Evolutionary conservation across 2,888 invertebrate species (phyloP), one percentile per base, ranked within the genome.

Genomic region (Fabriciana adippe): DNA sequence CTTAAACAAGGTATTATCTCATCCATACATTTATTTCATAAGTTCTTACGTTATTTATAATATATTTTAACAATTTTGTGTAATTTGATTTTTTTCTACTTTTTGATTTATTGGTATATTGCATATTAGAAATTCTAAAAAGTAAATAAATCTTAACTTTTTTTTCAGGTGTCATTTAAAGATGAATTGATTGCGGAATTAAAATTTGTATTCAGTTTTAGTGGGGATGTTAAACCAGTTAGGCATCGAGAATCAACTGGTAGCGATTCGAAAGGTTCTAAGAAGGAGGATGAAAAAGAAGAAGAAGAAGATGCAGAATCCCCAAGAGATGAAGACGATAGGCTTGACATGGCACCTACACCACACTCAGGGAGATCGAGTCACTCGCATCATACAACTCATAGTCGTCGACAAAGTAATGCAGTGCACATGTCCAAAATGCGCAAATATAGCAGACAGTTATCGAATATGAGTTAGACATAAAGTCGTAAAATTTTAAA

Each of bases 141-240:
- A 41, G 11, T 3, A 41, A 41, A 41, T 41, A 41, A 41, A 41
- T 11, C 35, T 41, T 5, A 11, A 41, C 35, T 48, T 35, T 11
- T n/a, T 35, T 85, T 87, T 11, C 80, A 96, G 94, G 91, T 95
- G 8, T 85, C 95, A 0, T 94, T 96, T 74, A 93, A 86, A 77
- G 93, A 95, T 55, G 96, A 95, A 73, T 81, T 96, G 11, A 87
- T 91, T 65, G 94, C 94, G n/a, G 97, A 97, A 82, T 76, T 97
- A 51, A 94, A 93, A 76, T 96, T 97, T 79, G 94, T 96, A 47
- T 80, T 95, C 0, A 94, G 94, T 79, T 96, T 96, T 76, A 94
- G 94, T 66, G 95, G 95, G 41, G 94, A 95, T 56, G 93, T 94
- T 0, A 96, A 96, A 77, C 95, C 95, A 1, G 94, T 96, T 0